Evolutionary conservation across 92 coral and sea anemone genomes (phyloP).

Genomic region (Porites cylindrica): DNA sequence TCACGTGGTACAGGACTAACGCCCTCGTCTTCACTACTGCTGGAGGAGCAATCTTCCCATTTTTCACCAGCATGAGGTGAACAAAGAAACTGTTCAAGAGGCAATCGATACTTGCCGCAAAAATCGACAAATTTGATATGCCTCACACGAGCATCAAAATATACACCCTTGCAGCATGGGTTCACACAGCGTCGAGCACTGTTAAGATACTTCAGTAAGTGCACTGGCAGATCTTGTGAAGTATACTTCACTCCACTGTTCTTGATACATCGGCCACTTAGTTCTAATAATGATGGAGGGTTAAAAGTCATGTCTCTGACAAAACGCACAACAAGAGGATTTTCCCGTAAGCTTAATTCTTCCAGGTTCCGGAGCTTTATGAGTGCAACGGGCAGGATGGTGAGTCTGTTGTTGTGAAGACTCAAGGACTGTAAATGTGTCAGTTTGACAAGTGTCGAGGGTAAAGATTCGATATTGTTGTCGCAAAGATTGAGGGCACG

Average conservation of each 20-base stretch:
- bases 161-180: slow-evolving; percentile 93
- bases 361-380: slow-evolving; percentile 89
- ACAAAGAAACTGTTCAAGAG: slow-evolving; percentile 96
- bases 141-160: slow-evolving; percentile 90
- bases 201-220: slow-evolving; percentile 82
- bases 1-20: slow-evolving; percentile 65
- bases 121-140: slow-evolving; percentile 98
- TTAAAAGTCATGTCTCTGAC: slow-evolving; percentile 83
- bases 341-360: slow-evolving; percentile 88
- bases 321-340: slow-evolving; percentile 96
- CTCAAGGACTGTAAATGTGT: slow-evolving; percentile 86
- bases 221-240: slow-evolving; percentile 74
- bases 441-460: slow-evolving; percentile 78
- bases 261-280: slow-evolving; percentile 88
- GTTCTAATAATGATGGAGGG: slow-evolving; percentile 88
- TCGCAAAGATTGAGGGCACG: slow-evolving; percentile 87
- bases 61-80: slow-evolving; percentile 95
- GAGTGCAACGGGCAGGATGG: slow-evolving; percentile 88
- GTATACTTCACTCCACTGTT: slow-evolving; percentile 79
- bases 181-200: slow-evolving; percentile 97
- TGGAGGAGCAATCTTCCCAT: slow-evolving; percentile 82
- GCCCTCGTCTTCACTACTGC: slow-evolving; percentile 88
- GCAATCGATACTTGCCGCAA: slow-evolving; percentile 97
- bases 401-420: slow-evolving; percentile 92
- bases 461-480: slow-evolving; percentile 84